Evolutionary conservation across 2,797 vertebrate genomes (phyloP).

Genomic region (Gorsachius magnificus): DNA sequence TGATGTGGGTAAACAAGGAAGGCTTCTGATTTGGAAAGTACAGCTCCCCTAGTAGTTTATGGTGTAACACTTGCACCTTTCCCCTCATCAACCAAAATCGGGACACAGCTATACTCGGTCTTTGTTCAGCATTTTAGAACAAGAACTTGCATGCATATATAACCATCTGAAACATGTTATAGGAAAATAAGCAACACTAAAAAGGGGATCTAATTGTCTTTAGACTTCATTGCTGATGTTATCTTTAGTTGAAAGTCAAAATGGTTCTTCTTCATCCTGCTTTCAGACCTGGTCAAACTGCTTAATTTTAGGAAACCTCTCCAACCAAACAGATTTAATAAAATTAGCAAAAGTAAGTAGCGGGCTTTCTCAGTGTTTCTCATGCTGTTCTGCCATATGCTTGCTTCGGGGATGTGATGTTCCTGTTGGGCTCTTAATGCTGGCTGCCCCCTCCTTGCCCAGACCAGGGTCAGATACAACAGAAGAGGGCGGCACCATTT

Average conservation of each 20-base stretch:
- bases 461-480: neutral
- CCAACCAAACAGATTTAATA: neutral
- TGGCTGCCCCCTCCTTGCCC: neutral
- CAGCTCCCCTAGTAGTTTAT: neutral
- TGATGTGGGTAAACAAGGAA: neutral
- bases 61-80: neutral
- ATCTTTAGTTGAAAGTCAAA: neutral
- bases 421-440: neutral
- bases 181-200: neutral
- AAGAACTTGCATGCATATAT: accelerated
- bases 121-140: neutral
- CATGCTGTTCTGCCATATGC: neutral
- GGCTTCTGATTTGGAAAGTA: neutral
- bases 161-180: neutral
- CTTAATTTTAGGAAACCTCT: neutral
- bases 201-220: neutral
- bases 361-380: neutral
- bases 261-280: neutral
- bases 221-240: neutral
- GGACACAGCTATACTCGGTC: neutral
- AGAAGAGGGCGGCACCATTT: neutral
- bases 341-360: neutral
- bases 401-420: neutral
- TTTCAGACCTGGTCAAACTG: neutral
- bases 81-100: neutral